Conservation (phyloP, 1,140 invertebrate genomes). For the Anastrepha ludens region DNA sequence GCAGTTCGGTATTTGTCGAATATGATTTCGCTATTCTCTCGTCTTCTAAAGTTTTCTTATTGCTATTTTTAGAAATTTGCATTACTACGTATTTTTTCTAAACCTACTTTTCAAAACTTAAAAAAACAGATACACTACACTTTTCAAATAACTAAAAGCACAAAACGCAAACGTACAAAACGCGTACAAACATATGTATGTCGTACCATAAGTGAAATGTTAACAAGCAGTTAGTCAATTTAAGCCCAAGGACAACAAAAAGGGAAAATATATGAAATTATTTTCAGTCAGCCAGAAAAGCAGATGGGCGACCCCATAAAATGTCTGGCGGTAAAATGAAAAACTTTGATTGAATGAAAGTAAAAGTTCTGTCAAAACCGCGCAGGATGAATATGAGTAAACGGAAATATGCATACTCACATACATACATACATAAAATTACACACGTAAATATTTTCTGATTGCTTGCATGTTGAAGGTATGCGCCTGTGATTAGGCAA, state of each 20-base stretch:
- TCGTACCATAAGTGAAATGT: constrained; percentile 12
- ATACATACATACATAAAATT: background rate
- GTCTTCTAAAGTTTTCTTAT: too few relatives aligned
- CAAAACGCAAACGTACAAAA: background rate
- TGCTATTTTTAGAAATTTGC: too few relatives aligned
- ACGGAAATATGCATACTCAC: background rate
- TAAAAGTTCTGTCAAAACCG: constrained; percentile 3
- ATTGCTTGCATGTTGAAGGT: background rate
- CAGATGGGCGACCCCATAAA: background rate
- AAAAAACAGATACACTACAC: too few relatives aligned
- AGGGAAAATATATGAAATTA: constrained; percentile 23
- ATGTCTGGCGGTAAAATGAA: background rate
- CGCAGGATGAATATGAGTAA: constrained; percentile 4
- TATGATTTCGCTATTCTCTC: too few relatives aligned
- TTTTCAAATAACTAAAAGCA: background rate
- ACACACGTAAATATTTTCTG: background rate
- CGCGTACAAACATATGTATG: too few relatives aligned
- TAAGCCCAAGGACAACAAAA: constrained; percentile 1
- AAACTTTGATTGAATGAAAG: constrained; percentile 39
- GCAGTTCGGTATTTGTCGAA: too few relatives aligned
- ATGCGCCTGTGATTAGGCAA: background rate
- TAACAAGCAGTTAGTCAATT: constrained; percentile 12
- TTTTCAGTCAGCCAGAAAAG: background rate
- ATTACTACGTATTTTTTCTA: too few relatives aligned
- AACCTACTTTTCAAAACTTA: too few relatives aligned